Percentiles rank a stretch among this genome's conserved stretches.
These are phyloP conservation scores for Melinopterus prodromus DNA, from an alignment of 2,888 invertebrate genomes.

Conservation along the genomic window DNA sequence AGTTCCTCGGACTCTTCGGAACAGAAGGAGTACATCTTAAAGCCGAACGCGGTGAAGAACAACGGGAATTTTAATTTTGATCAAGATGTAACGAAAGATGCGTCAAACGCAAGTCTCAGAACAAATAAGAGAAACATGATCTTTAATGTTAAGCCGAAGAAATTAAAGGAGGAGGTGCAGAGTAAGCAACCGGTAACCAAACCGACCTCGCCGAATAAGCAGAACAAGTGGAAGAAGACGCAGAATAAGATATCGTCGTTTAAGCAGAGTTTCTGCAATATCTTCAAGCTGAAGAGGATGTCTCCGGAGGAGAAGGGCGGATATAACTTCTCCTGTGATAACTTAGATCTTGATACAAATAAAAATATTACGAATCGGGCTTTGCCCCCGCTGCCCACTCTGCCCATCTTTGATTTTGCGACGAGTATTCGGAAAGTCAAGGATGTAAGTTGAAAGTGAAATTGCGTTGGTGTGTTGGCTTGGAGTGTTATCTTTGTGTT, in stretches of 20 bases:
- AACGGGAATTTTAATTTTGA: constrained; percentile 19
- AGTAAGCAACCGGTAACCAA: constrained; percentile 58
- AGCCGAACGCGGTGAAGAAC: constrained; percentile 42
- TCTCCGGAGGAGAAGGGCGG: constrained; percentile 59
- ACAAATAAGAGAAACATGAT: constrained; percentile 37
- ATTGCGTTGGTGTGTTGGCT: background rate
- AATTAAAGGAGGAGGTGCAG: constrained; percentile 60
- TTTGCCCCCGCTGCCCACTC: constrained; percentile 70
- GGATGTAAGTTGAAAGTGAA: constrained; percentile 74
- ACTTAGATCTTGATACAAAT: constrained; percentile 56
- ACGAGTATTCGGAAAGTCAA: constrained; percentile 93
- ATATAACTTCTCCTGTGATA: constrained; percentile 38
- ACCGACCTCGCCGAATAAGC: constrained; percentile 51
- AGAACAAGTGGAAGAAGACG: constrained; percentile 69
- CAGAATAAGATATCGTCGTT: constrained; percentile 74
- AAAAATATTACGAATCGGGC: constrained; percentile 71
- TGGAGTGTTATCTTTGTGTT: no score
- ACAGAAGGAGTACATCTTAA: constrained; percentile 52
- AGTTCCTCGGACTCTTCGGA: constrained; percentile 75
- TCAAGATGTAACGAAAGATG: constrained; percentile 30
- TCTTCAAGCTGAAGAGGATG: constrained; percentile 75
- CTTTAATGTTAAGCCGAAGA: constrained; percentile 68
- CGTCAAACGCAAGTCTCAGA: constrained; percentile 25
- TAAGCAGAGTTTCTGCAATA: constrained; percentile 86
- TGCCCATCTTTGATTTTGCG: constrained; percentile 78